These are phyloP conservation scores for Stenurella melanura DNA, from an alignment of 2,888 invertebrate species.

Conservation along the genomic window DNA sequence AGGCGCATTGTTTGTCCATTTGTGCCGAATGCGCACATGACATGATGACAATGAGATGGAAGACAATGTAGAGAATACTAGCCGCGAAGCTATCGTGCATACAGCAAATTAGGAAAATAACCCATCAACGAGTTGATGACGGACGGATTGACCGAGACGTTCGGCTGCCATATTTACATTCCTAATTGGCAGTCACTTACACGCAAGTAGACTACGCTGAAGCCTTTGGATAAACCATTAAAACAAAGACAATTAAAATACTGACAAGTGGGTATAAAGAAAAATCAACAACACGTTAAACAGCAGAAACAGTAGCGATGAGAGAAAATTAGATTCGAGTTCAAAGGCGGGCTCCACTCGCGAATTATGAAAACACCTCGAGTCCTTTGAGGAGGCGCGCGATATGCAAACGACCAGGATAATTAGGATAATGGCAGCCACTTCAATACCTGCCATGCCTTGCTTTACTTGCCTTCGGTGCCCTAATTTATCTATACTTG, in stretches of 20 bases:
- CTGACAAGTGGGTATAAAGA: slow-evolving; percentile 57
- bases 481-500: slow-evolving; percentile 51
- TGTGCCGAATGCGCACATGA: neutral
- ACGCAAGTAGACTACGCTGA: slow-evolving; percentile 35
- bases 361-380: slow-evolving; percentile 74
- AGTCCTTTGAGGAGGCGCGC: slow-evolving; percentile 72
- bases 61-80: neutral
- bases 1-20: slow-evolving; percentile 6
- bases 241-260: slow-evolving; percentile 57
- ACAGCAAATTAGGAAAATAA: slow-evolving; percentile 53
- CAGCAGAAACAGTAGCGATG: slow-evolving; percentile 61
- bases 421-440: slow-evolving; percentile 74
- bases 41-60: slow-evolving; percentile 13
- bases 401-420: slow-evolving; percentile 74
- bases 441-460: slow-evolving; percentile 69
- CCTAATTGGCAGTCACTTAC: slow-evolving; percentile 50
- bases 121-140: slow-evolving; percentile 54
- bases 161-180: slow-evolving; percentile 51
- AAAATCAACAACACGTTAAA: slow-evolving; percentile 66
- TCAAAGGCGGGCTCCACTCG: slow-evolving; percentile 71
- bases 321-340: slow-evolving; percentile 73
- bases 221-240: slow-evolving; percentile 42
- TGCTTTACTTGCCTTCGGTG: slow-evolving; percentile 43
- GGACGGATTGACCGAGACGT: slow-evolving; percentile 50
- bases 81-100: slow-evolving; percentile 43